Percentiles rank a stretch among this genome's conserved stretches.
These are phyloP conservation scores for Yoshiicerus persimilis DNA, from an alignment of 1,140 invertebrate species.

Conservation along the genomic window DNA sequence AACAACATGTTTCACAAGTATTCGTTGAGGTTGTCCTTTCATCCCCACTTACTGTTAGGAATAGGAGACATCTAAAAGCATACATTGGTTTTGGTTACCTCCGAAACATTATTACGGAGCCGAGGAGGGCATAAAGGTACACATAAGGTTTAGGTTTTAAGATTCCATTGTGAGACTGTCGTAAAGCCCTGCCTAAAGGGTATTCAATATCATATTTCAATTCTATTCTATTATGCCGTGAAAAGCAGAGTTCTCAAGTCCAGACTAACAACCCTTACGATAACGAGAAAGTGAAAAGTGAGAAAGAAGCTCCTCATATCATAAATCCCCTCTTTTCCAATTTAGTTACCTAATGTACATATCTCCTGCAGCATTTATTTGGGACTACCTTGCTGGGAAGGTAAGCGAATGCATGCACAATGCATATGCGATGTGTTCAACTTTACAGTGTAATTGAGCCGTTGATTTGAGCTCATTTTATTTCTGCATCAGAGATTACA, in stretches of 20 bases:
- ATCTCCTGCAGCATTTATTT: neutral
- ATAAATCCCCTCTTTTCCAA: conserved; percentile 9
- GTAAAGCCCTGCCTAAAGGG: neutral
- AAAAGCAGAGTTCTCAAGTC: neutral
- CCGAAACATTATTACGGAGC: neutral
- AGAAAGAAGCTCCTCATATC: neutral
- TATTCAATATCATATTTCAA: conserved; percentile 2
- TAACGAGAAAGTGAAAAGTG: neutral
- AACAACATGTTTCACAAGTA: too few relatives aligned
- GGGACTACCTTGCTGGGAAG: neutral
- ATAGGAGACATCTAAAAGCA: neutral
- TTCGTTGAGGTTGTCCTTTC: too few relatives aligned
- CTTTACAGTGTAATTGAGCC: neutral
- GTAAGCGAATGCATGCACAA: neutral
- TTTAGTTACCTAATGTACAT: neutral
- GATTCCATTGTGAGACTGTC: conserved; percentile 2
- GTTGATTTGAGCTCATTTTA: too few relatives aligned
- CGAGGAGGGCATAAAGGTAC: neutral
- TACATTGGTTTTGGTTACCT: neutral
- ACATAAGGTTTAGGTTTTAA: neutral
- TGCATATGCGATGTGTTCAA: neutral
- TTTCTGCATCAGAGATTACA: neutral
- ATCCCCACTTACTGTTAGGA: too few relatives aligned
- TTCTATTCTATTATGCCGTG: neutral
- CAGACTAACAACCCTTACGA: neutral